Percentiles rank a stretch among this genome's conserved stretches.
Conservation (phyloP, 1,140 invertebrate species). For the Drosophila quadrilineata region DNA sequence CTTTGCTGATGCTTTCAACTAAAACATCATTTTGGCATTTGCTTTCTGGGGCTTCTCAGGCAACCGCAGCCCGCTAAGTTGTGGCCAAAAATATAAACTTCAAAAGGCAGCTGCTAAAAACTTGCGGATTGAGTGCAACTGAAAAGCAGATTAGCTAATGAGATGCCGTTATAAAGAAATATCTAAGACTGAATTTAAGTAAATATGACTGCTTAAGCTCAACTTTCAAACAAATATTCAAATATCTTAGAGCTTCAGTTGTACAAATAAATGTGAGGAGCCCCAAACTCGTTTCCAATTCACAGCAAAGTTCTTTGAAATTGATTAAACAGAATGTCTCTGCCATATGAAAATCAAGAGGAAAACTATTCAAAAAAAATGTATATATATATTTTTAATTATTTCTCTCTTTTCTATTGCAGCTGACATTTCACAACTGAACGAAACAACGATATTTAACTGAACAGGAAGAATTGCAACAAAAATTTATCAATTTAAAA, state of each 20-base stretch:
- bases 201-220: not conserved
- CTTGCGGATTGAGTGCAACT: constrained; percentile 22
- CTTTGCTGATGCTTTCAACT: constrained; percentile 23
- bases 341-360: not conserved
- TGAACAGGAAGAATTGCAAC: constrained; percentile 23
- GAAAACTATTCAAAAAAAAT: not conserved
- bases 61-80: constrained; percentile 51
- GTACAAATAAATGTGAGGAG: too few relatives aligned
- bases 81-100: constrained; percentile 44
- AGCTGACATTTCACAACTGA: constrained; percentile 55
- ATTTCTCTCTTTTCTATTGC: not conserved
- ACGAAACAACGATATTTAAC: constrained; percentile 68
- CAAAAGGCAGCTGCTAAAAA: constrained; percentile 31
- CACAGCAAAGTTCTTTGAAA: too few relatives aligned
- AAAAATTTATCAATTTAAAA: constrained; percentile 10
- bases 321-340: too few relatives aligned
- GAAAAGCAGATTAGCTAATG: constrained; percentile 24
- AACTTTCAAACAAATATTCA: not conserved
- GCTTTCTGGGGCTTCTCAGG: constrained; percentile 35
- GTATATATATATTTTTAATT: not conserved
- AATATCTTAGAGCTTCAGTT: not conserved
- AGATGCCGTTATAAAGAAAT: constrained; percentile 26
- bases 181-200: not conserved
- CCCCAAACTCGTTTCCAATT: too few relatives aligned
- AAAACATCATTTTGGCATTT: constrained; percentile 20